phyloP scores from a whole-genome alignment of 2,888 invertebrate species.

The Blera fallax region DNA sequence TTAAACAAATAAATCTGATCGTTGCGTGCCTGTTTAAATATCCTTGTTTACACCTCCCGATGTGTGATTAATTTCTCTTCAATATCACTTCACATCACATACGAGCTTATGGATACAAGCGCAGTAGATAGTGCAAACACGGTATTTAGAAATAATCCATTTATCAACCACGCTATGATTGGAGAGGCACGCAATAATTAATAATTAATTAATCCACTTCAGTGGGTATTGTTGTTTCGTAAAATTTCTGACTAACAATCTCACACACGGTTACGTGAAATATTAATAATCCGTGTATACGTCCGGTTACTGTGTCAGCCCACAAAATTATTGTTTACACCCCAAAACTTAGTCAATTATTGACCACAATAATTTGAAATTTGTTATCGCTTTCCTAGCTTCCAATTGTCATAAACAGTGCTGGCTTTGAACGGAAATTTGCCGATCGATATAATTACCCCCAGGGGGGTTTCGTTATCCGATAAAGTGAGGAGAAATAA shows the following conservation, averaged over 20 bases:
- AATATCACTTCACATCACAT: neutral
- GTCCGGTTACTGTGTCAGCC: neutral
- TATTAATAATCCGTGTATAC: conserved; percentile 3
- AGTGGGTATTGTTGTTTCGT: neutral
- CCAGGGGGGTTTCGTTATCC: neutral
- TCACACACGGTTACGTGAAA: conserved; percentile 4
- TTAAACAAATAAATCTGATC: neutral
- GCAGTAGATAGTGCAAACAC: neutral
- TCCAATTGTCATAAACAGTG: neutral
- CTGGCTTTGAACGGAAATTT: neutral
- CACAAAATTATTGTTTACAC: conserved; percentile 28
- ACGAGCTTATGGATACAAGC: neutral
- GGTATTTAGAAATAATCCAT: conserved; percentile 16
- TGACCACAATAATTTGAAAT: conserved; percentile 10
- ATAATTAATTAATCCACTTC: conserved; percentile 14
- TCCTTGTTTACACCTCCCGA: neutral
- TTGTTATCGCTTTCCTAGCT: neutral
- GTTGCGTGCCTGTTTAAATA: conserved; percentile 7
- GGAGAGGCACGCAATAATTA: conserved; percentile 23
- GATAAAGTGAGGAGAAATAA: neutral
- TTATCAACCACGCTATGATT: conserved; percentile 18
- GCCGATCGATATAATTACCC: conserved; percentile 14
- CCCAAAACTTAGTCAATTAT: conserved; percentile 26
- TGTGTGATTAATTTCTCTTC: neutral
- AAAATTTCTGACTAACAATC: neutral